These are phyloP conservation scores for Lepus oiostolus DNA, from an alignment of 2,797 vertebrate genomes.

Conservation along the genomic window DNA sequence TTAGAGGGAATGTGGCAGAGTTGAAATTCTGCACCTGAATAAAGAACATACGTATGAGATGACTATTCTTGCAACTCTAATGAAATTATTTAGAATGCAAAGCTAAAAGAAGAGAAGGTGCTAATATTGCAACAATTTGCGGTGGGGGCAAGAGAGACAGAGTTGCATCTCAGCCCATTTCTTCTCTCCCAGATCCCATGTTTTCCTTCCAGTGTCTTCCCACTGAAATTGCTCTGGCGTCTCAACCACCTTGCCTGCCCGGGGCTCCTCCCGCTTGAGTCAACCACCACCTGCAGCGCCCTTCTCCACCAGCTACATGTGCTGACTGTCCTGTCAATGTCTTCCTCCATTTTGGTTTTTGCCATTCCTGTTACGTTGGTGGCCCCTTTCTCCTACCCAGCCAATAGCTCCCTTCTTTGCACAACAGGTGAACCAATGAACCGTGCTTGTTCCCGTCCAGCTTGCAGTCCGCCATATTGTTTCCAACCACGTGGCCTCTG, in stretches of 20 bases:
- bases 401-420: background rate
- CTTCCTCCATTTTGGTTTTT: background rate
- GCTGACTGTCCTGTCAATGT: too few relatives aligned
- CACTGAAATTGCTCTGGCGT: too few relatives aligned
- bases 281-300: background rate
- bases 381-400: background rate
- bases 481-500: background rate
- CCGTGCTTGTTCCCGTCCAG: background rate
- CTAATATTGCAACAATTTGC: background rate
- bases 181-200: background rate
- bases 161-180: background rate
- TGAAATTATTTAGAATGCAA: conserved; percentile 56
- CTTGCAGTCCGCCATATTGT: background rate
- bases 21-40: conserved; percentile 45
- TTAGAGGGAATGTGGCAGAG: conserved; percentile 35
- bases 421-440: too few relatives aligned
- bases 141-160: background rate
- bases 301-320: background rate
- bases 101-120: conserved; percentile 31
- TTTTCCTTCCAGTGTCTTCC: background rate
- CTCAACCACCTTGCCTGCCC: background rate
- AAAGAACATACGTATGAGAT: background rate
- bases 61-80: conserved; percentile 37
- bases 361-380: background rate
- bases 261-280: too few relatives aligned